A percentile compares a stretch with the other conserved stretches of the same genome.
Conservation (phyloP, 1,140 invertebrate genomes). For the Scaptomyza pallida region DNA sequence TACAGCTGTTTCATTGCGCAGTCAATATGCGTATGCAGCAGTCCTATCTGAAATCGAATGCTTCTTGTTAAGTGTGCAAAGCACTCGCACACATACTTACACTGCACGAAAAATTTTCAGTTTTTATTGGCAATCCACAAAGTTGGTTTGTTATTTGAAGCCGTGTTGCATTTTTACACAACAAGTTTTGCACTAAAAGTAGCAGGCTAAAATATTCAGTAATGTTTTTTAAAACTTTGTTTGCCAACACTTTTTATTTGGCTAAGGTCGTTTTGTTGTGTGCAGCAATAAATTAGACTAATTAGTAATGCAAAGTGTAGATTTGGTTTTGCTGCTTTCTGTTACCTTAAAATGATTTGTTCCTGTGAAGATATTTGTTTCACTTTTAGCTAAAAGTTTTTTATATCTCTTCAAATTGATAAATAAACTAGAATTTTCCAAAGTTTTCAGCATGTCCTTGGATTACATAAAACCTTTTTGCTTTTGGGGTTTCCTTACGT, state of each 20-base stretch:
- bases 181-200: no score
- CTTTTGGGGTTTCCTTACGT: neutral
- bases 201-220: neutral
- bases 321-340: neutral
- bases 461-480: conserved; percentile 1
- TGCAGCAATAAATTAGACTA: neutral
- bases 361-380: neutral
- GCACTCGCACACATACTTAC: neutral
- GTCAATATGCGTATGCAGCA: no score
- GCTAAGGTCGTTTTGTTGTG: no score
- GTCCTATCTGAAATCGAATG: conserved; percentile 2
- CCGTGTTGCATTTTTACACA: no score
- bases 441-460: no score
- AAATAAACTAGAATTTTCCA: no score
- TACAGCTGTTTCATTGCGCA: conserved; percentile 33
- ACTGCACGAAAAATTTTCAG: neutral
- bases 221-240: neutral
- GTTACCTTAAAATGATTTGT: neutral
- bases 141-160: neutral
- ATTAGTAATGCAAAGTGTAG: conserved; percentile 3
- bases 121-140: neutral
- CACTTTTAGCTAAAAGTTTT: neutral
- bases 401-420: no score
- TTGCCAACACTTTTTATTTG: no score
- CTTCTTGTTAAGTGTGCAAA: neutral